Evolutionary conservation across 2,113 vertebrate genomes (phyloP).

Genomic region (Cottus gobio): DNA sequence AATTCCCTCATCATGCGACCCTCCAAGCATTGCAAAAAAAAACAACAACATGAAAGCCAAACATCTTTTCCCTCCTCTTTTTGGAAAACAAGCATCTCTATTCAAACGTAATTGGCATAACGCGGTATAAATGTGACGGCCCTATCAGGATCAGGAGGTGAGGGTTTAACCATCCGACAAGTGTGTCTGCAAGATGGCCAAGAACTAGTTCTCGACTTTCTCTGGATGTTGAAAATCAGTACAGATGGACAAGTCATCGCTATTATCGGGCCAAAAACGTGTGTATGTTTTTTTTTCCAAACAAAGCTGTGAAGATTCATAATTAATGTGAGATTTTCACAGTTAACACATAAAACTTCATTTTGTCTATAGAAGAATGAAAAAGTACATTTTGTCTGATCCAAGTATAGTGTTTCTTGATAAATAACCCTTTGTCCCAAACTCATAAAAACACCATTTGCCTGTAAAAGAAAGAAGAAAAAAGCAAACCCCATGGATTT

Average conservation of each 20-base stretch:
- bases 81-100: conserved; percentile 19
- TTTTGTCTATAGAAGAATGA: conserved; percentile 63
- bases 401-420: conserved; percentile 57
- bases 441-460: conserved; percentile 38
- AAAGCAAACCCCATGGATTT: conserved; percentile 20
- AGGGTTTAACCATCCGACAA: conserved; percentile 48
- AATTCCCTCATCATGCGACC: conserved; percentile 24
- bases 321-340: conserved; percentile 80
- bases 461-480: conserved; percentile 12
- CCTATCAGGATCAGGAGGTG: conserved; percentile 51
- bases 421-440: conserved; percentile 61
- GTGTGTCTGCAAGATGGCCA: conserved; percentile 50
- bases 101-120: conserved; percentile 39
- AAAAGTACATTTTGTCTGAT: conserved; percentile 57
- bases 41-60: conserved; percentile 44
- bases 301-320: conserved; percentile 78
- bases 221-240: conserved; percentile 71
- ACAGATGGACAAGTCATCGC: conserved; percentile 72
- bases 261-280: conserved; percentile 66
- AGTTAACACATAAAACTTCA: conserved; percentile 66
- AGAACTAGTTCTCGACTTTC: conserved; percentile 60
- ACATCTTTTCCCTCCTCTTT: conserved; percentile 36
- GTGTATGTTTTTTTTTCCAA: conserved; percentile 69
- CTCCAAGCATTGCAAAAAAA: conserved; percentile 33
- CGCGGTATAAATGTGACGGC: conserved; percentile 41